phyloP scores from a whole-genome alignment of 2,888 invertebrate genomes.

The Stenodera caucasica region DNA sequence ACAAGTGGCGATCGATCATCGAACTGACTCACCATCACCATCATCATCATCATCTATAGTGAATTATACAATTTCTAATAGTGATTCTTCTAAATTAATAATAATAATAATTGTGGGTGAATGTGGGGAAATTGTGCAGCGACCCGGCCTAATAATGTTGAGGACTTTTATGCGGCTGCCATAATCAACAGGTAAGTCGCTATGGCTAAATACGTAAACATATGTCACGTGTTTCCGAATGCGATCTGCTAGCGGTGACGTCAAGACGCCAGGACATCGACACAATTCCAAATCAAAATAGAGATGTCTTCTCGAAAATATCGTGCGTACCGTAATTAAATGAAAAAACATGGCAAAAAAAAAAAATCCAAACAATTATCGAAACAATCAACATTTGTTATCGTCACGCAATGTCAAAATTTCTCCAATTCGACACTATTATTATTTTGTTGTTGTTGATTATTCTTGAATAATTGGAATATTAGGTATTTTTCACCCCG shows the following conservation, averaged over 20 bases:
- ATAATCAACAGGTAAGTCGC: conserved; percentile 37
- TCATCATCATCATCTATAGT: conserved; percentile 9
- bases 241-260: conserved; percentile 21
- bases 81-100: no score
- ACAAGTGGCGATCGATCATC: conserved; percentile 12
- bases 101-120: conserved; percentile 1
- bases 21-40: conserved; percentile 7
- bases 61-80: neutral
- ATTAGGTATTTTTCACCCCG: neutral
- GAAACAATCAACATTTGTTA: neutral
- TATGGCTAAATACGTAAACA: conserved; percentile 28
- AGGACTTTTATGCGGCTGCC: conserved; percentile 26
- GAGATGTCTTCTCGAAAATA: neutral
- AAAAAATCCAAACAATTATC: neutral
- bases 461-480: no score
- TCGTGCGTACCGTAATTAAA: neutral
- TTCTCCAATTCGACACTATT: no score
- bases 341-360: neutral
- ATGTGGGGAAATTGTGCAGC: conserved; percentile 2
- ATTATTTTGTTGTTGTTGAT: no score
- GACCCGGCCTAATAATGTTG: conserved; percentile 23
- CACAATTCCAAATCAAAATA: neutral
- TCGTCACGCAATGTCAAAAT: neutral
- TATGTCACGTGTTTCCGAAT: conserved; percentile 33
- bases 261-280: neutral